Conservation (phyloP, 2,888 invertebrate genomes). For the Dinocampus coccinellae region DNA sequence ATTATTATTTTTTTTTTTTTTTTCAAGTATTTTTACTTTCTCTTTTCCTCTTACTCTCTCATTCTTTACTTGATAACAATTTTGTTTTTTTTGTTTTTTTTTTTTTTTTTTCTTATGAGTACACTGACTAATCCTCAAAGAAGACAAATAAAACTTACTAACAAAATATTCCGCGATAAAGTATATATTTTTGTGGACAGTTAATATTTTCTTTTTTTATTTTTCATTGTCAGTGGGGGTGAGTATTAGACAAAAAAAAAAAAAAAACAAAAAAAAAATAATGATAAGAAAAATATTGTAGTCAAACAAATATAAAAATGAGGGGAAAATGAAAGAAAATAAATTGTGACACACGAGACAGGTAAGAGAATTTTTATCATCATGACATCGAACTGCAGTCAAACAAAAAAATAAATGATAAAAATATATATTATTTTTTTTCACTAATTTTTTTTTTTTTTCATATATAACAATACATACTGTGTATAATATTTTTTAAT, state of each 20-base stretch:
- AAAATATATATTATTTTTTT: neutral
- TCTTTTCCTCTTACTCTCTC: neutral
- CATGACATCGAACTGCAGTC: neutral
- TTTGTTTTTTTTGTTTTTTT: neutral
- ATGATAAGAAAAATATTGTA: slow-evolving; percentile 24
- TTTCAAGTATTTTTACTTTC: too few relatives aligned
- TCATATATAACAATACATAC: too few relatives aligned
- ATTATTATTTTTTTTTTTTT: too few relatives aligned
- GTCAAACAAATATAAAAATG: slow-evolving; percentile 18
- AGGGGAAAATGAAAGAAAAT: neutral
- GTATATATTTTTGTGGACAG: too few relatives aligned
- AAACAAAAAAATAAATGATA: neutral
- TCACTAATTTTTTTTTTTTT: too few relatives aligned
- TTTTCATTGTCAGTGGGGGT: slow-evolving; percentile 15
- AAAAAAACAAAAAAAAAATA: too few relatives aligned
- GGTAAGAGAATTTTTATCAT: neutral
- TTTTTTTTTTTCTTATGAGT: slow-evolving; percentile 7
- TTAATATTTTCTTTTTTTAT: too few relatives aligned
- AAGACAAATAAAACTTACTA: slow-evolving; percentile 53
- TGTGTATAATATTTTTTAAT: neutral
- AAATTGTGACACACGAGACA: neutral
- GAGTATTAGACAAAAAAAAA: neutral
- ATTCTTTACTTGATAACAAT: neutral
- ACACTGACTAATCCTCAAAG: slow-evolving; percentile 59
- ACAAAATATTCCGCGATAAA: slow-evolving; percentile 17